Evolutionary conservation across 2,888 invertebrate species (phyloP).

Genomic region (Blastobasis adustella): DNA sequence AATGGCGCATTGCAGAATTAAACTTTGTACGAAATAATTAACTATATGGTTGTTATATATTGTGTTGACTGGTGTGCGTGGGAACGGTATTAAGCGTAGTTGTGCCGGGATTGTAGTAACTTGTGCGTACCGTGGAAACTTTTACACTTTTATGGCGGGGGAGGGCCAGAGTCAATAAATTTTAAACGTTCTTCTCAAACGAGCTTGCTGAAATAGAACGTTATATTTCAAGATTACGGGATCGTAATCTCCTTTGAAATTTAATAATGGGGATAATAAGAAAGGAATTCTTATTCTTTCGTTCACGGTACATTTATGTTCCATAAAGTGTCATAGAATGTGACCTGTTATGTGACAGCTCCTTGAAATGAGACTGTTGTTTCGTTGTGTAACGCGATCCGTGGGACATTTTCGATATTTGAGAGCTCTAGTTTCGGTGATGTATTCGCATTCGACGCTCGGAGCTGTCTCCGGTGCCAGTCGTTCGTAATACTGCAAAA

Average conservation of each 20-base stretch:
- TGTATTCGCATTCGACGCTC: too few relatives aligned
- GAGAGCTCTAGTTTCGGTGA: too few relatives aligned
- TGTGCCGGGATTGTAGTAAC: constrained; percentile 36
- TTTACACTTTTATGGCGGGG: constrained; percentile 49
- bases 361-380: too few relatives aligned
- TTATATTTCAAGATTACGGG: constrained; percentile 55
- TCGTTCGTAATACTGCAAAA: constrained; percentile 13
- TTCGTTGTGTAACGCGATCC: too few relatives aligned
- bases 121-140: constrained; percentile 45
- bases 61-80: constrained; percentile 24
- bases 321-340: constrained; percentile 5
- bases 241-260: constrained; percentile 56
- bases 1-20: constrained; percentile 51
- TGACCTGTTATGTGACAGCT: too few relatives aligned
- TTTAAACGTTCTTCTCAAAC: constrained; percentile 44
- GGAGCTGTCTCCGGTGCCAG: too few relatives aligned
- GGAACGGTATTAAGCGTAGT: constrained; percentile 31
- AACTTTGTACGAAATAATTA: constrained; percentile 38
- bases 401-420: too few relatives aligned
- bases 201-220: constrained; percentile 42
- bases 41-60: constrained; percentile 14
- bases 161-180: constrained; percentile 48
- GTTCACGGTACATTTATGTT: constrained; percentile 6
- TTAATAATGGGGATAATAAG: constrained; percentile 51
- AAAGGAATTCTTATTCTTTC: constrained; percentile 31